A percentile compares a stretch with the other conserved stretches of the same genome.
Evolutionary conservation across 30 jellyfish, hydroid and myxozoan genomes (phyloP).

Genomic region (Aurelia sp.): DNA sequence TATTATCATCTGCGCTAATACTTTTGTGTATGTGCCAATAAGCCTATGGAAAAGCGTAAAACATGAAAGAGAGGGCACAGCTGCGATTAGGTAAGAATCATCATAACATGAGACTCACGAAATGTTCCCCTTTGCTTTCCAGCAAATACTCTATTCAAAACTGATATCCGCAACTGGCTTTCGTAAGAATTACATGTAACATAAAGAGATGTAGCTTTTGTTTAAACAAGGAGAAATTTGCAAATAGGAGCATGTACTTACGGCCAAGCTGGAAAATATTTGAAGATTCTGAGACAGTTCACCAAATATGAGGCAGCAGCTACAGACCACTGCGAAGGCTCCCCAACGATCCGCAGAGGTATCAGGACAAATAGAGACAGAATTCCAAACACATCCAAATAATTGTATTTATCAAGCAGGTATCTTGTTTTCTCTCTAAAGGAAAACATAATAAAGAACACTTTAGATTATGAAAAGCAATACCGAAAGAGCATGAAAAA

Average conservation of each 20-base stretch:
- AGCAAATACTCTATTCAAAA: too few relatives aligned
- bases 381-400: slow-evolving; percentile 72
- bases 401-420: slow-evolving; percentile 55
- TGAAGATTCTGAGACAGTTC: slow-evolving; percentile 81
- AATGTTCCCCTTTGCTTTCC: too few relatives aligned
- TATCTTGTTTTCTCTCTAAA: slow-evolving; percentile 67
- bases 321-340: slow-evolving; percentile 68
- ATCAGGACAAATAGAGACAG: slow-evolving; percentile 51
- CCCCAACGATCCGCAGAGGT: slow-evolving; percentile 44
- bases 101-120: too few relatives aligned
- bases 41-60: slow-evolving; percentile 29
- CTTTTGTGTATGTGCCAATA: slow-evolving; percentile 75
- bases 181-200: too few relatives aligned
- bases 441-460: not conserved
- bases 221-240: too few relatives aligned
- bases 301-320: slow-evolving; percentile 80
- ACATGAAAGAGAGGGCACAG: too few relatives aligned
- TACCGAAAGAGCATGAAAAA: not conserved
- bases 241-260: slow-evolving; percentile 32
- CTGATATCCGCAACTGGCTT: too few relatives aligned
- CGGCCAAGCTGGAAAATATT: slow-evolving; percentile 86
- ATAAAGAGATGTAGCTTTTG: too few relatives aligned
- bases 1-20: slow-evolving; percentile 67
- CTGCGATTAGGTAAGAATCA: too few relatives aligned
- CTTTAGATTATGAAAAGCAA: not conserved